Evolutionary conservation across 2,113 vertebrate genomes (phyloP), one percentile per base, ranked within the genome.

Genomic region (Smithornis capensis): DNA sequence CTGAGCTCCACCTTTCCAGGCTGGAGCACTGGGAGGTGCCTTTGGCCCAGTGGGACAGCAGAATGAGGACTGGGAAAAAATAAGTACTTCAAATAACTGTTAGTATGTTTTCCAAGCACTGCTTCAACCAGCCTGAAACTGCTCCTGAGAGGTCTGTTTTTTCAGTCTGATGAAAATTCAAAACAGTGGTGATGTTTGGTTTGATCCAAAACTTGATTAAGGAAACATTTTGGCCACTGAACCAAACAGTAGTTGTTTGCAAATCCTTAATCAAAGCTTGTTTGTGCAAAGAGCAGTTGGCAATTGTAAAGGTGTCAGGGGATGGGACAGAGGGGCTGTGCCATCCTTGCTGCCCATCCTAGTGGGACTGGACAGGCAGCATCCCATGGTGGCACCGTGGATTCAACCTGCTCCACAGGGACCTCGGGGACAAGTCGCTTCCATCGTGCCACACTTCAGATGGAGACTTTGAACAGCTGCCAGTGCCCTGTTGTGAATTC

Each of bases 291-390:
- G 49, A 6, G n/a, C 28, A 5, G 37, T 75, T 74, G 52, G 75
- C 53, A 44, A 4, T 4, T 8, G 49, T 37, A n/a, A 24, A 68
- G 33, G 53, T 0, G 0, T 3, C 2, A 0, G 17, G 19, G 80
- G 67, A 19, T 4, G 37, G 60, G 57, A 19, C 24, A 11, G 2
- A 18, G 37, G 21, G 3, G 11, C 62, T 40, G 37, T 3, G 64
- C 50, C 7, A 47, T 47, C 45, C 45, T 47, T 47, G 45, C 47
- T 37, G 37, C 35, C 24, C 10, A 3, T 21, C 50, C 16, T 45
- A n/a, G 35, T 1, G 5, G 31, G 8, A 33, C 78, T 1, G 1
- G 62, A n/a, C 27, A 71, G 62, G 76, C 49, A 40, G 70, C 19
- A 4, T 12, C 85, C 50, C 0, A 0, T 14, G 73, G 56, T 27